Evolutionary conservation across 2,797 vertebrate species (phyloP).

Genomic region (Artibeus jamaicensis): DNA sequence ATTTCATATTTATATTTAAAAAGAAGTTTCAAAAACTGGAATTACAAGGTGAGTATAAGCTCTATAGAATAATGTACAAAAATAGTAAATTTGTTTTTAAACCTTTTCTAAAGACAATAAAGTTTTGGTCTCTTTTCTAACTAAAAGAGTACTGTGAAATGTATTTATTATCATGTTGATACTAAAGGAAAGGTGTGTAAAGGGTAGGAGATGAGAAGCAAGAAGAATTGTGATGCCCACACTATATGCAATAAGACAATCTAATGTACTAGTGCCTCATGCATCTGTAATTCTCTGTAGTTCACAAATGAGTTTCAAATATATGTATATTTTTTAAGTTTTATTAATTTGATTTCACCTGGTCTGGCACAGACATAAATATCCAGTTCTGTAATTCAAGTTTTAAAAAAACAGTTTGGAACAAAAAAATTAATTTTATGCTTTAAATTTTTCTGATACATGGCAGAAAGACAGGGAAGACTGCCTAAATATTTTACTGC

Average conservation of each 20-base stretch:
- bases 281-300: background rate
- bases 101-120: background rate
- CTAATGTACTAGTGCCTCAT: background rate
- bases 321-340: background rate
- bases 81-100: conserved; percentile 13
- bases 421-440: conserved; percentile 2
- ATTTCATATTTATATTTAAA: conserved; percentile 17
- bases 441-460: background rate
- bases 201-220: background rate
- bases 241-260: background rate
- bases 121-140: background rate
- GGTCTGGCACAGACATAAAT: background rate
- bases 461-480: background rate
- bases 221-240: background rate
- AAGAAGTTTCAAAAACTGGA: conserved; percentile 15
- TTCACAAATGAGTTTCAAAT: background rate
- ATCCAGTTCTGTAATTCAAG: background rate
- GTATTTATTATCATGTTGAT: background rate
- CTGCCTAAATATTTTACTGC: background rate
- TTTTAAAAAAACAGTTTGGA: background rate
- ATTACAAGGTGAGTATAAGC: background rate
- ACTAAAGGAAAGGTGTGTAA: background rate
- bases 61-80: background rate
- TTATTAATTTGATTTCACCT: background rate
- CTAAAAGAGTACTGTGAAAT: background rate